Evolutionary conservation across 2,113 vertebrate species (phyloP).

Genomic region (Hymenochirus boettgeri): DNA sequence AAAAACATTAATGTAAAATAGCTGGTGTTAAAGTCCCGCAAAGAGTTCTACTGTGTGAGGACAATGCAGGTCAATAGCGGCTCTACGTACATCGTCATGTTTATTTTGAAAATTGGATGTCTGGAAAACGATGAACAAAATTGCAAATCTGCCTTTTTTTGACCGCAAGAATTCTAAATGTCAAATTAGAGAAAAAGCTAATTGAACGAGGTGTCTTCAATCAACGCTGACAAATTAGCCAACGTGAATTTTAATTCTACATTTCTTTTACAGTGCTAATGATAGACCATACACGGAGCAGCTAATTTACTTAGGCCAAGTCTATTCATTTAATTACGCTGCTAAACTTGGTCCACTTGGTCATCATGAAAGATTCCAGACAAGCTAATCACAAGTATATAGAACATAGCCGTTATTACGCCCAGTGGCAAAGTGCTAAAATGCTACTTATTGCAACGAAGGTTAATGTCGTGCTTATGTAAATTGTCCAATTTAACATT

Average conservation of each 20-base stretch:
- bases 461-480: conserved; percentile 86
- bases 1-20: too few relatives aligned
- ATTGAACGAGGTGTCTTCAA: conserved; percentile 44
- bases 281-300: conserved; percentile 74
- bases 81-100: too few relatives aligned
- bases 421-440: conserved; percentile 82
- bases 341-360: conserved; percentile 81
- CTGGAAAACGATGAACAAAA: too few relatives aligned
- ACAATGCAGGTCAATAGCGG: too few relatives aligned
- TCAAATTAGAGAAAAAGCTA: too few relatives aligned
- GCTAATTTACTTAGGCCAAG: conserved; percentile 80
- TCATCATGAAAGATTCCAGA: conserved; percentile 75
- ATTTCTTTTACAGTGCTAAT: conserved; percentile 66
- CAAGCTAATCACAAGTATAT: conserved; percentile 83
- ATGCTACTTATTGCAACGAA: conserved; percentile 82
- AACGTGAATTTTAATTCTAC: conserved; percentile 78
- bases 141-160: too few relatives aligned
- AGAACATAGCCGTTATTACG: conserved; percentile 79
- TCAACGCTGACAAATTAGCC: conserved; percentile 78
- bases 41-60: too few relatives aligned
- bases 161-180: too few relatives aligned
- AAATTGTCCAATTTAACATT: conserved; percentile 88
- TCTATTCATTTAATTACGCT: conserved; percentile 84
- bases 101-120: too few relatives aligned
- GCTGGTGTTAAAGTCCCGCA: too few relatives aligned